phyloP scores from a whole-genome alignment of 2,888 invertebrate genomes.

The Dastarcus helophoroides region DNA sequence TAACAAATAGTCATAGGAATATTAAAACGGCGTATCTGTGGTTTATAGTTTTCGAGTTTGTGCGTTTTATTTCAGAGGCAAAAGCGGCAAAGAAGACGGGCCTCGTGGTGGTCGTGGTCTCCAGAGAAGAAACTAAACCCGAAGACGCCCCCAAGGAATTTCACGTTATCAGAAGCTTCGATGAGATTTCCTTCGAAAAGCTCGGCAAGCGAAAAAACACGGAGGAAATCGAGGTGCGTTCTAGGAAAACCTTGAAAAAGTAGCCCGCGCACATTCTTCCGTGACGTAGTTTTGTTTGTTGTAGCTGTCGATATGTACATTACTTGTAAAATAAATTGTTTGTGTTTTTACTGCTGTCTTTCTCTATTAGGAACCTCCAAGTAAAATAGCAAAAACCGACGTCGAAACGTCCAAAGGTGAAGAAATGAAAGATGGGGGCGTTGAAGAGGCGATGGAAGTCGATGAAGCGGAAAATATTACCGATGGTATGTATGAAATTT shows the following conservation, averaged over 20 bases:
- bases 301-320: too few species aligned
- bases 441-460: constrained; percentile 8
- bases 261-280: too few species aligned
- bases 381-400: constrained; percentile 45
- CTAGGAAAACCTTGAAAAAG: constrained; percentile 7
- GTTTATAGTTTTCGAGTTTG: too few species aligned
- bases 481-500: too few species aligned
- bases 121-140: constrained; percentile 68
- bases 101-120: constrained; percentile 54
- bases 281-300: not conserved
- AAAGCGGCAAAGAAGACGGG: constrained; percentile 70
- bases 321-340: constrained; percentile 1
- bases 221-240: constrained; percentile 31
- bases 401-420: constrained; percentile 9
- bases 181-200: constrained; percentile 39
- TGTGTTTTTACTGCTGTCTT: not conserved
- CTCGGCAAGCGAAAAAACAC: constrained; percentile 31
- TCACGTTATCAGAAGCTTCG: constrained; percentile 49
- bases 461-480: constrained; percentile 10
- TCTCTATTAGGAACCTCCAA: constrained; percentile 37
- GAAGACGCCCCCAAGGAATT: constrained; percentile 46
- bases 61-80: constrained; percentile 53
- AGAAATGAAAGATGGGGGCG: constrained; percentile 2
- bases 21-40: too few species aligned
- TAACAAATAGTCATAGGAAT: too few species aligned